Base-by-base conservation (phyloP, 2,888 invertebrate species). In the Alentia gelatinosa region DNA sequence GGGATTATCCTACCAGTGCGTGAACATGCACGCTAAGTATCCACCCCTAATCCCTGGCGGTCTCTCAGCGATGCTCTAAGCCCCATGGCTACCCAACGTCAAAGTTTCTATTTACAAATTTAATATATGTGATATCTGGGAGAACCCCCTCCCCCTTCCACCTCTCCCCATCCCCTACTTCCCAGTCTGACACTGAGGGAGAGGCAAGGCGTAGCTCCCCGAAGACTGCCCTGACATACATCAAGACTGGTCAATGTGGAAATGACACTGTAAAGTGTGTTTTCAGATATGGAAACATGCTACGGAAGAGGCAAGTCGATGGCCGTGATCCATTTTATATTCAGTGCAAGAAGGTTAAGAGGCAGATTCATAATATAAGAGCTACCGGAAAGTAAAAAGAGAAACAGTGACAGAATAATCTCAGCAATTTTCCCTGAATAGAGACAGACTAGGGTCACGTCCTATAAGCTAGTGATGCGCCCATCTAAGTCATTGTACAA, bases 401-500 rank as follows among this genome's bases (percentile, higher is more conserved):
- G 39, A 15, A n/a, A 26, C 9, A 39, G 79, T n/a, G 23, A 37
- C 12, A 23, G 1, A 37, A 7, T 79, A 35, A 19, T 4, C 79
- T n/a, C n/a, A 75, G 9, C 33, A 35, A 7, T 33, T 26, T 33
- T 5, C 26, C 30, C 74, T n/a, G 74, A 74, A 74, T 15, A 26
- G 33, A 26, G 30, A 74, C 74, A 26, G 30, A 33, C 26, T 33
- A 26, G 19, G 15, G 79, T 37, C 37, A 23, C 15, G 39, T 39
- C 9, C 9, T 47, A 12, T 7, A 47, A 42, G 30, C 86, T 86
- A 47, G 86, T 30, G 42, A 47, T 3, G 86, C 42, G 26, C 42
- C 15, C 86, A 47, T 86, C 86, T 86, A 86, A 86, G 86, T 86
- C 86, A 86, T 86, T 86, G 42, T 86, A 79, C 79, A 79, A 23